Conservation (phyloP, 2,113 vertebrate species). For the Brachyhypopomus occidentalis region DNA sequence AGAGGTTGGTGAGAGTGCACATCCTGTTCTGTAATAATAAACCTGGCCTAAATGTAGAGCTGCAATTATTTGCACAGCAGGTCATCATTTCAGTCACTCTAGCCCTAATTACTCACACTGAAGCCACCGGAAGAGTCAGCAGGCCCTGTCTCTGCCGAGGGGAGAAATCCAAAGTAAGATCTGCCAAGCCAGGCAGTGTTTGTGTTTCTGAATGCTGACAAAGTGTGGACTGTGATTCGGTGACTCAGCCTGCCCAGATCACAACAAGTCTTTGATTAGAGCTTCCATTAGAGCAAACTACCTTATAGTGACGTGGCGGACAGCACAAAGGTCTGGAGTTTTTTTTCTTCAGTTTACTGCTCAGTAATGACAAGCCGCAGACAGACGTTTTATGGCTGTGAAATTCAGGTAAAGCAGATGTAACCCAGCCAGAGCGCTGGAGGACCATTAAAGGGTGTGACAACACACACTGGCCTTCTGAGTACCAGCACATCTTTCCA, state of each 20-base stretch:
- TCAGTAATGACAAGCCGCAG: conserved; percentile 29
- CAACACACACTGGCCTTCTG: conserved; percentile 63
- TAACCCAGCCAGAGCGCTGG: conserved; percentile 61
- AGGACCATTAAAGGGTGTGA: conserved; percentile 52
- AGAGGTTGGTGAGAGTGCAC: conserved; percentile 27
- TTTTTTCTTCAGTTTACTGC: conserved; percentile 2
- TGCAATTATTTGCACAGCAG: conserved; percentile 56
- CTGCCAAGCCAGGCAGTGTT: background rate
- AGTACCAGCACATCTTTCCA: conserved; percentile 58
- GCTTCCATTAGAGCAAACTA: too few species aligned
- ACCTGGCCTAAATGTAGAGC: conserved; percentile 36
- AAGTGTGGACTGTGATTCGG: background rate
- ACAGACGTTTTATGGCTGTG: conserved; percentile 62
- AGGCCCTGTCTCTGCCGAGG: conserved; percentile 23
- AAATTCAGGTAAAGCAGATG: conserved; percentile 70
- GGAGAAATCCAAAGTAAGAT: conserved; percentile 15
- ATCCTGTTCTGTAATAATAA: conserved; percentile 53
- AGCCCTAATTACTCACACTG: conserved; percentile 49
- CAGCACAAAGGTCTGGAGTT: too few species aligned
- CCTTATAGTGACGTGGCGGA: too few species aligned
- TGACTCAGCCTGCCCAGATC: background rate
- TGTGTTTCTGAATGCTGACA: too few species aligned
- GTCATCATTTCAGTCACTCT: conserved; percentile 23
- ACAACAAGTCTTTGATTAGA: background rate
- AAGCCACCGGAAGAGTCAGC: conserved; percentile 36